A percentile compares a stretch with the other conserved stretches of the same genome.
These are phyloP conservation scores for Xanthorhoe spadicearia DNA, from an alignment of 2,888 invertebrate genomes.

Conservation along the genomic window DNA sequence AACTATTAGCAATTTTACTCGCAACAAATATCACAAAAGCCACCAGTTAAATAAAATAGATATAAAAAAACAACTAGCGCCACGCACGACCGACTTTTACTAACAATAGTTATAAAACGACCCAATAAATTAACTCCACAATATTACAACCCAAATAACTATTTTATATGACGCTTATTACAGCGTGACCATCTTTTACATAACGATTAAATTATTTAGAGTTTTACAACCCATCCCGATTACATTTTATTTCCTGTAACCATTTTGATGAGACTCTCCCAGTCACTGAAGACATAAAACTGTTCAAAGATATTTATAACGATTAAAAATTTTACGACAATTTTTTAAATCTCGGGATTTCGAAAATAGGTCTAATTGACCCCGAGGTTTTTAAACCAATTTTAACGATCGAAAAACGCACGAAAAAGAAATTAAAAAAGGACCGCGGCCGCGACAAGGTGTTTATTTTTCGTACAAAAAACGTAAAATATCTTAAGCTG, in stretches of 20 bases:
- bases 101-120: constrained; percentile 13
- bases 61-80: constrained; percentile 4
- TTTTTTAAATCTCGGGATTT: constrained; percentile 38
- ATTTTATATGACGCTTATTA: constrained; percentile 37
- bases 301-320: constrained; percentile 46
- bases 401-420: constrained; percentile 65
- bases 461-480: constrained; percentile 63
- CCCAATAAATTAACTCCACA: constrained; percentile 27
- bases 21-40: too few species aligned
- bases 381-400: constrained; percentile 38
- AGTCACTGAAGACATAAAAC: constrained; percentile 43
- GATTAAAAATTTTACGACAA: constrained; percentile 46
- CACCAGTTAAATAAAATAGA: not conserved
- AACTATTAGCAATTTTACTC: too few species aligned
- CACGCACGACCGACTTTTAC: constrained; percentile 4
- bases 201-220: constrained; percentile 41
- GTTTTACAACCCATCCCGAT: constrained; percentile 36
- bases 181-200: constrained; percentile 38
- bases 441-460: constrained; percentile 57
- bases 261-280: constrained; percentile 39
- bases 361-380: constrained; percentile 47
- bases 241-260: constrained; percentile 44
- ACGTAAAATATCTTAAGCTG: constrained; percentile 71
- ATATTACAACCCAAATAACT: constrained; percentile 27
- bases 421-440: constrained; percentile 60